These are phyloP conservation scores for Vidua chalybeata DNA, from an alignment of 2,113 vertebrate species.

Conservation along the genomic window DNA sequence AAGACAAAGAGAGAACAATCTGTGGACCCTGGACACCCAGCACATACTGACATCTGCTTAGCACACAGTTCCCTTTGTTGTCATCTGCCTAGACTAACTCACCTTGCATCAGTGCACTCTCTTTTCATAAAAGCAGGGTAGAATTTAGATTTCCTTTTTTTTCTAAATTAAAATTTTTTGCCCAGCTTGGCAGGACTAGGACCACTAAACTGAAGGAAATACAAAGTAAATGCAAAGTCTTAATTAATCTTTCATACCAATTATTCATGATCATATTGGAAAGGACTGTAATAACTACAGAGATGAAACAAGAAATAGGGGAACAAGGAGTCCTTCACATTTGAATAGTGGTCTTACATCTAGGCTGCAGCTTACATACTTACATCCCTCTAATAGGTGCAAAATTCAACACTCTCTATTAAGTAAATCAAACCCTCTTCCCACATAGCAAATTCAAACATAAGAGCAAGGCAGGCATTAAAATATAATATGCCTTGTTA, in stretches of 20 bases:
- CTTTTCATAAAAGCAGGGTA: not conserved
- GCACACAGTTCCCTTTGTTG: not conserved
- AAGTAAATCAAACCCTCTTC: not conserved
- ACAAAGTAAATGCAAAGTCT: not conserved
- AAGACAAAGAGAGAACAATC: conserved; percentile 71
- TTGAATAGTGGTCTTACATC: not conserved
- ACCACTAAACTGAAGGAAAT: not conserved
- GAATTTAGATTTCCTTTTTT: not conserved
- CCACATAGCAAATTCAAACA: not conserved
- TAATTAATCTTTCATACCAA: not conserved
- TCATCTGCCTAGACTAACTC: not conserved
- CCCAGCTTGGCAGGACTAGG: not conserved
- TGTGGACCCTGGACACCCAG: conserved; percentile 29
- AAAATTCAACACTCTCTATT: not conserved
- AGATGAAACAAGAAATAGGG: not conserved
- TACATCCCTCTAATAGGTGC: not conserved
- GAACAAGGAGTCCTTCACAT: not conserved
- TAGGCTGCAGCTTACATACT: not conserved
- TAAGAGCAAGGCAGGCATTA: not conserved
- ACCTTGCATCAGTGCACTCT: not conserved
- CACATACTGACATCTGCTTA: not conserved
- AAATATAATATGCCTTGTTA: not conserved
- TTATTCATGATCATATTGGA: not conserved
- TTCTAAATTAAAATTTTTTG: not conserved
- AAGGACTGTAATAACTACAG: not conserved